phyloP scores from a whole-genome alignment of 2,113 vertebrate genomes.

The Proterorhinus semilunaris region DNA sequence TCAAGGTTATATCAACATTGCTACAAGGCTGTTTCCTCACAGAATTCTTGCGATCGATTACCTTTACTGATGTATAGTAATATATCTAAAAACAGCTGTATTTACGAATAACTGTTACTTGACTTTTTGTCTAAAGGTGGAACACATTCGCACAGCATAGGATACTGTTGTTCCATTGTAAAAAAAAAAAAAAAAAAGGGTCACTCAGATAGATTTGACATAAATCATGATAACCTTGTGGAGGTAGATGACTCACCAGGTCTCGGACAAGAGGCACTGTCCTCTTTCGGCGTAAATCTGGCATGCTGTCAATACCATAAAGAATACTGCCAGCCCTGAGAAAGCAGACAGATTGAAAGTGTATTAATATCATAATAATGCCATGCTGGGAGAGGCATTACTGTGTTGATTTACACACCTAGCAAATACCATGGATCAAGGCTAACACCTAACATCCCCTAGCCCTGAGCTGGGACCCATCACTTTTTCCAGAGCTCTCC shows the following conservation, averaged over 20 bases:
- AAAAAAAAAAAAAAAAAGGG: conserved; percentile 24
- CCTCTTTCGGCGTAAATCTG: conserved; percentile 95
- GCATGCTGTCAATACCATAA: conserved; percentile 99
- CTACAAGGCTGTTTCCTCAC: conserved; percentile 18
- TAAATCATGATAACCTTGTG: conserved; percentile 74
- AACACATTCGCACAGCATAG: conserved; percentile 39
- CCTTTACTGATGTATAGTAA: neutral
- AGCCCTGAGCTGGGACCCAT: conserved; percentile 23
- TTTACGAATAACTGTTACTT: neutral
- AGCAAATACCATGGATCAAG: conserved; percentile 58
- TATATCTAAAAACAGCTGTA: neutral
- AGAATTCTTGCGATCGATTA: conserved; percentile 18
- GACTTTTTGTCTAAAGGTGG: neutral
- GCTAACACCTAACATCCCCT: conserved; percentile 48
- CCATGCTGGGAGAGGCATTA: conserved; percentile 67
- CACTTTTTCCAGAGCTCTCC: conserved; percentile 16
- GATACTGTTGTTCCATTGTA: conserved; percentile 40
- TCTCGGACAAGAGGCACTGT: conserved; percentile 94
- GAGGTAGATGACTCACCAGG: conserved; percentile 87
- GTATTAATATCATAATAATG: conserved; percentile 83
- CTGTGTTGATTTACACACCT: conserved; percentile 68
- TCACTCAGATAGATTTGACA: conserved; percentile 59
- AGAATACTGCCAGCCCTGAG: conserved; percentile 86
- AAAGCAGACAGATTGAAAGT: conserved; percentile 71
- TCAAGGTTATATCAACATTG: conserved; percentile 37